Evolutionary conservation across 1,140 invertebrate species (phyloP), one percentile per base, ranked within the genome.

Genomic region (Meloidogyne hapla): DNA sequence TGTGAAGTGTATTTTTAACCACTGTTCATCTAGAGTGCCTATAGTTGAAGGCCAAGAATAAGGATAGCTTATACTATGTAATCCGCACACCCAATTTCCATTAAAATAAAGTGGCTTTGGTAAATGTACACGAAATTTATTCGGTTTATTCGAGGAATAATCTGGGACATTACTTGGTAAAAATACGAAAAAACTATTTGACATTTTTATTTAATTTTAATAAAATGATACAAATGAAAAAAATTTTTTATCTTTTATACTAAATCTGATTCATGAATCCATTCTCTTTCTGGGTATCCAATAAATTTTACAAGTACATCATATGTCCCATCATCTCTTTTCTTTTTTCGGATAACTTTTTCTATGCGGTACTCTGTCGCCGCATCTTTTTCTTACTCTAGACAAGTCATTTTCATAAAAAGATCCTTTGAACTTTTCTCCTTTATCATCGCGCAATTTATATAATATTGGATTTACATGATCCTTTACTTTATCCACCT

Each of bases 1-100:
- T 9, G 8, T 71, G n/a, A 71, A 25, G 62, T 71, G 62, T 5
- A 71, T 71, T 18, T 71, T 65, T n/a, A 71, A 33, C 42, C 62
- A 65, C 12, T 71, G 69, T 10, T 71, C 18, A 10, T 71, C 62
- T 2, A 71, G 9, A 6, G 69, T 71, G 5, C 69, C 69, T 8
- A 71, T 65, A 10, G 69, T 68, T 18, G 66, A 71, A 1, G 69
- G 18, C 69, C 69, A 71, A 0, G 42, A 56, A 23, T 56, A 65
- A n/a, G 69, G 42, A 65, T 56, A 56, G 12, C 33, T 71, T 71
- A 65, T 65, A n/a, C 69, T 71, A 25, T 71, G 69, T 67, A 71
- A 21, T 5, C 69, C 69, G 2, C 42, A 48, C 10, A 56, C 48
- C 69, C 69, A 71, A 5, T 28, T 33, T 10, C 69, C 69, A 71